A percentile compares a stretch with the other conserved stretches of the same genome.
Evolutionary conservation across 2,888 invertebrate species (phyloP).

Genomic region (Chymomyza procnemis): DNA sequence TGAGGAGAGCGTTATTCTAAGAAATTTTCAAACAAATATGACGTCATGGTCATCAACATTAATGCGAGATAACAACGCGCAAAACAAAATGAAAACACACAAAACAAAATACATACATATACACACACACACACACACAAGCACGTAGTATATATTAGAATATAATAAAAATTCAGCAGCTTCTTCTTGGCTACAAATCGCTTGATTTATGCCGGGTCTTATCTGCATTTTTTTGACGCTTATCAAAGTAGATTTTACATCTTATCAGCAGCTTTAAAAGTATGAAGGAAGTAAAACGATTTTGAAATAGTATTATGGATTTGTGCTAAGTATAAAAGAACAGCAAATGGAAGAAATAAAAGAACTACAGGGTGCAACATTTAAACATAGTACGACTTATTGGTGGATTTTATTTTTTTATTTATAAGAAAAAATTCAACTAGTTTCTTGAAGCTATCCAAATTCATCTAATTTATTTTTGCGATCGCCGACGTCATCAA

Average conservation of each 20-base stretch:
- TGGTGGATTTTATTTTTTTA: too few relatives aligned
- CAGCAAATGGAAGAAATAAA: too few relatives aligned
- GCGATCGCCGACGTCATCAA: too few relatives aligned
- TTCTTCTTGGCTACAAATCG: not conserved
- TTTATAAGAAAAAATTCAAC: too few relatives aligned
- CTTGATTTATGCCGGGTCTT: not conserved
- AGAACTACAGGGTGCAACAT: too few relatives aligned
- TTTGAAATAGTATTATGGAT: too few relatives aligned
- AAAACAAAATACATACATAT: not conserved
- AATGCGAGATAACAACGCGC: constrained; percentile 2
- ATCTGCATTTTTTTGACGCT: not conserved
- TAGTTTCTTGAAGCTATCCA: too few relatives aligned
- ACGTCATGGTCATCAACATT: constrained; percentile 15
- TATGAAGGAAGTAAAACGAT: not conserved
- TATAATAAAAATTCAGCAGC: not conserved
- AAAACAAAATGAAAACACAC: constrained; percentile 1
- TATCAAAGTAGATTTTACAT: constrained; percentile 37
- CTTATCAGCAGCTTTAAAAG: constrained; percentile 26
- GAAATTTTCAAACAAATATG: constrained; percentile 4
- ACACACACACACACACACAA: too few relatives aligned
- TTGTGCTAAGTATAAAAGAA: too few relatives aligned
- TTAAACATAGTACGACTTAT: too few relatives aligned
- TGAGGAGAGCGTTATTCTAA: not conserved
- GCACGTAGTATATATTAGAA: too few relatives aligned
- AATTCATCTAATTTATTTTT: too few relatives aligned